Percentiles rank a stretch among this genome's conserved stretches.
phyloP scores from a whole-genome alignment of 2,888 invertebrate species.

The Drosophila kuntzei region DNA sequence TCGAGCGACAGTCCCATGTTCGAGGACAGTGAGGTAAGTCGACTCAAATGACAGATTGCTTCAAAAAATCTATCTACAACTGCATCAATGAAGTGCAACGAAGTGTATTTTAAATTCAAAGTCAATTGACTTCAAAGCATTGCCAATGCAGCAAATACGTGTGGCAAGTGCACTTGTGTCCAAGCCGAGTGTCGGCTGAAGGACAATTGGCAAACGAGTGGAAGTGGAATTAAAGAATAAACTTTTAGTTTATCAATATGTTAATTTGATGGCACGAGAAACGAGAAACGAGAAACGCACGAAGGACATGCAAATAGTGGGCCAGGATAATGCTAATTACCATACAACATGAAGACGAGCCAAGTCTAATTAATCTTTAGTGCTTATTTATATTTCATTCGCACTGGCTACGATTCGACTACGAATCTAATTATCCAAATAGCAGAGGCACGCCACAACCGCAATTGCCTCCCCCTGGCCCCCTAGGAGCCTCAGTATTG shows the following conservation, averaged over 20 bases:
- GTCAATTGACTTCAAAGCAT: slow-evolving; percentile 55
- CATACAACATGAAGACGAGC: slow-evolving; percentile 51
- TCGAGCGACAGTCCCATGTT: slow-evolving; percentile 86
- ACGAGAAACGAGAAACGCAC: slow-evolving; percentile 11
- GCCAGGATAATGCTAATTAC: slow-evolving; percentile 53
- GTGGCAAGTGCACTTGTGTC: slow-evolving; percentile 34
- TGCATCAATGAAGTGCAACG: slow-evolving; percentile 41
- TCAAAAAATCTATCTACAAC: slow-evolving; percentile 16
- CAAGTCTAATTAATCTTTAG: slow-evolving; percentile 71
- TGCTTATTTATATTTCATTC: slow-evolving; percentile 74
- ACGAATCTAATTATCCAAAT: slow-evolving; percentile 74
- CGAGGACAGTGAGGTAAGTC: slow-evolving; percentile 86
- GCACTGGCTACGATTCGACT: slow-evolving; percentile 38
- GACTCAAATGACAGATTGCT: slow-evolving; percentile 32
- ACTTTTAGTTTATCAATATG: slow-evolving; percentile 51
- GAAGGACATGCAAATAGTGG: slow-evolving; percentile 30
- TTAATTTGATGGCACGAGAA: slow-evolving; percentile 43
- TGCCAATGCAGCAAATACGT: slow-evolving; percentile 20
- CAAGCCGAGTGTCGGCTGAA: too few relatives aligned
- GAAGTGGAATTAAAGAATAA: slow-evolving; percentile 3
- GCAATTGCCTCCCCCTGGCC: slow-evolving; percentile 24
- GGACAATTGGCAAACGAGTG: slow-evolving; percentile 10
- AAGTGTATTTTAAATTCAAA: slow-evolving; percentile 54
- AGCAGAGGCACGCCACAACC: slow-evolving; percentile 56
- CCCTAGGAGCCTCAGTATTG: neutral